phyloP scores from a whole-genome alignment of 2,797 vertebrate genomes.

The Cyprinella venusta region DNA sequence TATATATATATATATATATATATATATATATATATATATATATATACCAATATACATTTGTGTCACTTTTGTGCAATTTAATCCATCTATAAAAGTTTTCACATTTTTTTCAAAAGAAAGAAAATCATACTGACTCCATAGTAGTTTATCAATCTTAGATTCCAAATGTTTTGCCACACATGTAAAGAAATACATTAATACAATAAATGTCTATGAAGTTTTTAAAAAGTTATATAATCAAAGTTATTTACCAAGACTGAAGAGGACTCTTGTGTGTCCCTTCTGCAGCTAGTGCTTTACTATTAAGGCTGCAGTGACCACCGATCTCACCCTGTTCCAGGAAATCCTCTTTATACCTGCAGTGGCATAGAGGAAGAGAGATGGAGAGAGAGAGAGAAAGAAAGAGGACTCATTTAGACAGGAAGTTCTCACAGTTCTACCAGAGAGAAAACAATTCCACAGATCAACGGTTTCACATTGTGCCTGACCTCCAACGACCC shows the following conservation, averaged over 20 bases:
- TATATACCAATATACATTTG: no score
- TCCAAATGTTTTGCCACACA: background rate
- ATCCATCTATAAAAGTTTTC: no score
- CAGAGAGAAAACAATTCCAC: slow-evolving; percentile 13
- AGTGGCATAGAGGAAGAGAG: slow-evolving; percentile 28
- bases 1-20: no score
- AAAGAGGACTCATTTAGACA: slow-evolving; percentile 16
- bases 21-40: no score
- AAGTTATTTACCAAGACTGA: slow-evolving; percentile 90
- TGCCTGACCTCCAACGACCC: slow-evolving; percentile 10
- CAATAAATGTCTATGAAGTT: background rate
- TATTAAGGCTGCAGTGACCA: slow-evolving; percentile 84
- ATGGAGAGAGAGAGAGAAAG: background rate
- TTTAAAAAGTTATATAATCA: background rate
- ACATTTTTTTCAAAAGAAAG: no score
- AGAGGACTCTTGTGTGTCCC: slow-evolving; percentile 94
- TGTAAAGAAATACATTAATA: background rate
- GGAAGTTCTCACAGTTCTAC: slow-evolving; percentile 23
- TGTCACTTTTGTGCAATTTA: no score
- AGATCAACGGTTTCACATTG: background rate
- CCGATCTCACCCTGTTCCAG: slow-evolving; percentile 88
- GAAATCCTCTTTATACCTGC: slow-evolving; percentile 95
- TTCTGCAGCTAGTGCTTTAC: slow-evolving; percentile 77
- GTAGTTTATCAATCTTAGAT: background rate
- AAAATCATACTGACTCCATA: background rate